Percentiles rank a stretch among this genome's conserved stretches.
phyloP scores from a whole-genome alignment of 2,113 vertebrate genomes.

The Tupaia tana region DNA sequence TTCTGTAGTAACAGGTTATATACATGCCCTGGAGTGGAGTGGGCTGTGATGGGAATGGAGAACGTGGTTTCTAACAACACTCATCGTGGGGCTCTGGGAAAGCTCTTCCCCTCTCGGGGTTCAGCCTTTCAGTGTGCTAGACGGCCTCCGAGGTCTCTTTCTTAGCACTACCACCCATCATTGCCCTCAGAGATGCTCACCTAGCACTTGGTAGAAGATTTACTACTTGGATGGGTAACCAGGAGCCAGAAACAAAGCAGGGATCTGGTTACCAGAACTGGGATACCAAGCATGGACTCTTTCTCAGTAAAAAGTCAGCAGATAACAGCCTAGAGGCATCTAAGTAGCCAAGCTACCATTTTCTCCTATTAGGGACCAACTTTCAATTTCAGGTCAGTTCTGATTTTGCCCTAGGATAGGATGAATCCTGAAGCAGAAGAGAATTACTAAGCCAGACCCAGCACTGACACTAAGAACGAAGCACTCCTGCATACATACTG shows the following conservation, averaged over 20 bases:
- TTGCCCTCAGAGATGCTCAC: background rate
- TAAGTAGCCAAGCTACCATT: background rate
- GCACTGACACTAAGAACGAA: background rate
- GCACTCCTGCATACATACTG: background rate
- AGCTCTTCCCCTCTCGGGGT: background rate
- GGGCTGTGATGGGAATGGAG: background rate
- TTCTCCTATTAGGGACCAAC: background rate
- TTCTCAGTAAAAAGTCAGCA: background rate
- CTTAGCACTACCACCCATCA: background rate
- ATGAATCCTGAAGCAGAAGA: slow-evolving; percentile 12
- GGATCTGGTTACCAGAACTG: background rate
- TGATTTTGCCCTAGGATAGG: background rate
- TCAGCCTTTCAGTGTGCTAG: background rate
- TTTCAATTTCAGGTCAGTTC: slow-evolving; percentile 13
- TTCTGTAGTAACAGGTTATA: background rate
- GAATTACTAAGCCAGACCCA: background rate
- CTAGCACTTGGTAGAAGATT: background rate
- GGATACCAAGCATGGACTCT: background rate
- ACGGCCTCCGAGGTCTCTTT: background rate
- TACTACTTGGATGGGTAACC: background rate
- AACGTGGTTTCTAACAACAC: background rate
- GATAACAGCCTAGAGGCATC: background rate
- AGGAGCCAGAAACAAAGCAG: background rate
- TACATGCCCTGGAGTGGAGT: background rate
- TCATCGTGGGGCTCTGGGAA: background rate